Conservation (phyloP, 2,113 vertebrate species). For the Dascyllus trimaculatus region DNA sequence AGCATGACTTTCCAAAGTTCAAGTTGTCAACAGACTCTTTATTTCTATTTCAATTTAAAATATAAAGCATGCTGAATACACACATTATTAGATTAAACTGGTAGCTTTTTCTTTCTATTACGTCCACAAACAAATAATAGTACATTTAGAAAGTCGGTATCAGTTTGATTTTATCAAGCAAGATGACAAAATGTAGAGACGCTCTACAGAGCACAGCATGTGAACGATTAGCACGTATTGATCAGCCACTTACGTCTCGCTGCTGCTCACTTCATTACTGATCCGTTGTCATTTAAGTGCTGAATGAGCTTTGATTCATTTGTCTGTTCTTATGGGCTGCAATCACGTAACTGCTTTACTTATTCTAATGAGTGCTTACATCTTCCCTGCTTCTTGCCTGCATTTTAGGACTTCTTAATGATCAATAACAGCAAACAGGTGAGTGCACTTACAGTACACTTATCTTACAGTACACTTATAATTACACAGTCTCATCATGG, state of each 20-base stretch:
- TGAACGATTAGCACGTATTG: conserved; percentile 37
- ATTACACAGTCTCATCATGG: not conserved
- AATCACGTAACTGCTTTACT: conserved; percentile 91
- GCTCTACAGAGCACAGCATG: conserved; percentile 57
- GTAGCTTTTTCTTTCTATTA: not conserved
- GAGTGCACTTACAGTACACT: conserved; percentile 80
- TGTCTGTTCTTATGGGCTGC: conserved; percentile 82
- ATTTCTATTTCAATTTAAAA: not conserved
- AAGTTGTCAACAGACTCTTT: not conserved
- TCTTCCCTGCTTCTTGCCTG: conserved; percentile 97
- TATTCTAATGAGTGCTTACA: conserved; percentile 88
- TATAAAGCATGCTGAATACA: conserved; percentile 17
- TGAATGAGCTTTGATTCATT: conserved; percentile 63
- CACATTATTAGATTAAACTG: not conserved
- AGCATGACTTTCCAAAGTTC: conserved; percentile 15
- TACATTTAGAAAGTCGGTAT: not conserved
- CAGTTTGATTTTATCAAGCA: not conserved
- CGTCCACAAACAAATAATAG: not conserved
- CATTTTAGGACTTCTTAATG: conserved; percentile 98
- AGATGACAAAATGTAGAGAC: not conserved
- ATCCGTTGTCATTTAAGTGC: conserved; percentile 54
- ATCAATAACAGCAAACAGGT: conserved; percentile 99
- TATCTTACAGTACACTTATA: conserved; percentile 19
- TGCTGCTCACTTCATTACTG: conserved; percentile 65
- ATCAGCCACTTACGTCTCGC: conserved; percentile 41